Percentiles rank a stretch among this genome's conserved stretches.
Conservation (phyloP, 2,888 invertebrate genomes). For the Keiferia lycopersicella region DNA sequence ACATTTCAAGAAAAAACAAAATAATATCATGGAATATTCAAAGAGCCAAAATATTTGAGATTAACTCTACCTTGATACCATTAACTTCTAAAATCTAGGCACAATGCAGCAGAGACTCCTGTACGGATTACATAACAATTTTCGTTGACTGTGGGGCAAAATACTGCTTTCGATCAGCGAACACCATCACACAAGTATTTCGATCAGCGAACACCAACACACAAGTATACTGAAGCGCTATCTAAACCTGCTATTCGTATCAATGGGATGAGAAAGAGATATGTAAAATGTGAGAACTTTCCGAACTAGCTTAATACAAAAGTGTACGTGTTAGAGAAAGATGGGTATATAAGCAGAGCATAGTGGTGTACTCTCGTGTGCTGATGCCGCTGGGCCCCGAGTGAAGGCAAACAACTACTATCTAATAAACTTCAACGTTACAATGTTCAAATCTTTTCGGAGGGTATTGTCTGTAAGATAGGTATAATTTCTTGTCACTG, state of each 20-base stretch:
- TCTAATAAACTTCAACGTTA: constrained; percentile 75
- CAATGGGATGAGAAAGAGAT: constrained; percentile 43
- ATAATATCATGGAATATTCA: constrained; percentile 82
- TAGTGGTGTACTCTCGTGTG: constrained; percentile 42
- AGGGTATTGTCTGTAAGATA: constrained; percentile 79
- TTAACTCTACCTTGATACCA: constrained; percentile 81
- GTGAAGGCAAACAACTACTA: constrained; percentile 73
- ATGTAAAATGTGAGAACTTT: constrained; percentile 38
- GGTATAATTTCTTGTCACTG: constrained; percentile 67
- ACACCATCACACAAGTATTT: constrained; percentile 68
- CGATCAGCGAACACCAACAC: constrained; percentile 67
- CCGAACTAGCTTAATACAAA: constrained; percentile 41
- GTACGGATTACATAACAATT: constrained; percentile 79
- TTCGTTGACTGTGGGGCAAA: constrained; percentile 80
- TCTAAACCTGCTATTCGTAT: constrained; percentile 38
- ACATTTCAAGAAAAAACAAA: constrained; percentile 79
- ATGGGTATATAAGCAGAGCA: constrained; percentile 15
- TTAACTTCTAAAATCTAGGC: constrained; percentile 82
- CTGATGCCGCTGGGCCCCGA: constrained; percentile 64
- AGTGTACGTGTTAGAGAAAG: constrained; percentile 13
- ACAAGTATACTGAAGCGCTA: constrained; percentile 61
- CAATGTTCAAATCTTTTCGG: constrained; percentile 70
- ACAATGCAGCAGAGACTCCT: constrained; percentile 82
- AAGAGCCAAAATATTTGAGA: constrained; percentile 81
- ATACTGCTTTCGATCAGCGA: constrained; percentile 61